These are phyloP conservation scores for Oscheius onirici DNA, from an alignment of 2,888 invertebrate genomes.

Conservation along the genomic window DNA sequence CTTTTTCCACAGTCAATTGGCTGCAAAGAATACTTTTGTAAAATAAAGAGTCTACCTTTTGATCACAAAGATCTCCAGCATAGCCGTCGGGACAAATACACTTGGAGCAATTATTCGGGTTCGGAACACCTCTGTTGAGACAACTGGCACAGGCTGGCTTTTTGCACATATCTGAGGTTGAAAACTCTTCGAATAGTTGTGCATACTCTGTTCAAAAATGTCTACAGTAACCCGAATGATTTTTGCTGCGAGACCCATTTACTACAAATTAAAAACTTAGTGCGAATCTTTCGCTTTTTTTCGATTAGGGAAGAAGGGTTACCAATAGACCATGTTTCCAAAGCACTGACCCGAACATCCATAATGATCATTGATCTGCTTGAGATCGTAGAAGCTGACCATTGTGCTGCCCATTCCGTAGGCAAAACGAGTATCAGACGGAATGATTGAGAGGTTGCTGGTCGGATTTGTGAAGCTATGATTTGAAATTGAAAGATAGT, in stretches of 20 bases:
- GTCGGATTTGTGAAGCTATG: conserved; percentile 36
- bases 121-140: conserved; percentile 60
- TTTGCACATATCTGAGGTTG: too few species aligned
- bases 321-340: too few species aligned
- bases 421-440: not conserved
- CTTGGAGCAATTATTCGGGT: conserved; percentile 55
- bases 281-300: not conserved
- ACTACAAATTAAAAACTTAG: too few species aligned
- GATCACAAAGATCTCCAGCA: conserved; percentile 52
- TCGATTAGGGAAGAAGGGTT: not conserved
- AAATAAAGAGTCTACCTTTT: conserved; percentile 33
- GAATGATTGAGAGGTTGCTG: conserved; percentile 16
- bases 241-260: too few species aligned
- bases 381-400: conserved; percentile 58
- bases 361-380: conserved; percentile 65
- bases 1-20: conserved; percentile 39
- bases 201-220: too few species aligned
- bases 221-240: too few species aligned
- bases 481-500: not conserved
- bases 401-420: conserved; percentile 4
- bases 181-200: too few species aligned
- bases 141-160: conserved; percentile 45
- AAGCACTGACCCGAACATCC: conserved; percentile 49
- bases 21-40: not conserved
- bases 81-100: conserved; percentile 67